Evolutionary conservation across 2,888 invertebrate genomes (phyloP).

Genomic region (Oxycera nigricornis): DNA sequence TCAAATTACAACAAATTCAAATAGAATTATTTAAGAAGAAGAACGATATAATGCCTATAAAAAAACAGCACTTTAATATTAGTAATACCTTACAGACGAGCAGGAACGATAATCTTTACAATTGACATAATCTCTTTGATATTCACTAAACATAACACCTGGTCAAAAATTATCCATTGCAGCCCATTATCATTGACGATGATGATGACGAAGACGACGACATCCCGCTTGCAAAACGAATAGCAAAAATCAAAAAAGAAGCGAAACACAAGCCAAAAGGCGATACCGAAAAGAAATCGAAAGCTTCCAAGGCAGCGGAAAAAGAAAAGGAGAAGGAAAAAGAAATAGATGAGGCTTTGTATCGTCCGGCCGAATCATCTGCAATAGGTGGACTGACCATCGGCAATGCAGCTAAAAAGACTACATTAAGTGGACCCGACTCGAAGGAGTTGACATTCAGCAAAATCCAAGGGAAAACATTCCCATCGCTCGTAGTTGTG

Average conservation of each 20-base stretch:
- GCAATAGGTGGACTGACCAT: conserved; percentile 76
- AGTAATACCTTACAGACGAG: no score
- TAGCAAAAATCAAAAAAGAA: conserved; percentile 30
- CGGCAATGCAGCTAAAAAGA: conserved; percentile 66
- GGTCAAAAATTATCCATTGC: neutral
- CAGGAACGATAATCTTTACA: no score
- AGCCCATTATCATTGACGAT: conserved; percentile 30
- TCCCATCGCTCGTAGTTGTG: conserved; percentile 83
- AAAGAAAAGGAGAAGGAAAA: conserved; percentile 54
- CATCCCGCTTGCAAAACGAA: conserved; percentile 61
- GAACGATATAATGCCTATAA: no score
- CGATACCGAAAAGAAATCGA: conserved; percentile 10
- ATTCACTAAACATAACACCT: no score
- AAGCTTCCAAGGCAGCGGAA: neutral
- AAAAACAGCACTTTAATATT: no score
- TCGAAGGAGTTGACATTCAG: conserved; percentile 78
- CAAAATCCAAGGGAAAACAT: conserved; percentile 80
- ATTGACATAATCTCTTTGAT: no score
- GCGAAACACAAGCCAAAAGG: conserved; percentile 15
- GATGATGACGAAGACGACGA: conserved; percentile 61
- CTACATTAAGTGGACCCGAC: conserved; percentile 70
- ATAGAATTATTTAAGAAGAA: no score
- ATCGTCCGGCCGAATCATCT: conserved; percentile 74
- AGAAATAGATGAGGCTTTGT: conserved; percentile 58
- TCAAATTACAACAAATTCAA: no score